Base-by-base conservation (phyloP, 2,888 invertebrate genomes). In the Torymus texanus region DNA sequence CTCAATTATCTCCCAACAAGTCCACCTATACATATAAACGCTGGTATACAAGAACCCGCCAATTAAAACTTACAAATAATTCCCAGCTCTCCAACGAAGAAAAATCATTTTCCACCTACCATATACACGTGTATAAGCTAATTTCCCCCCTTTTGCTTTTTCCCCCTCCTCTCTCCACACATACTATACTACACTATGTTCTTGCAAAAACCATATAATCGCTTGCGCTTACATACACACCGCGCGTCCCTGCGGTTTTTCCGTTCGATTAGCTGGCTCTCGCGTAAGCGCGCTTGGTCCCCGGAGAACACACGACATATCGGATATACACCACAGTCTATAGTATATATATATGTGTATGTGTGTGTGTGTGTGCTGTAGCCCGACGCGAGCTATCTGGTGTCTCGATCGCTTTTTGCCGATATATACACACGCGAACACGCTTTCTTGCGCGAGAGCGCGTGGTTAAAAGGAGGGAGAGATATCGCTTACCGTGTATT, bases 401-500 rank as follows among this genome's bases (percentile, higher is more conserved):
- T 76, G 68, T 70, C 75, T 56, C 75, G 68, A 62, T 76, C 67
- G 62, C 66, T 75, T 66, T 75, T 66, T 59, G 24, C 63, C 63
- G 73, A 51, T 50, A 63, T 18, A 24, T 41, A 41, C 41, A 41
- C 41, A 41, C 41, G 41, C 41, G 41, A 70, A 50, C 68, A 75
- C 68, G 75, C 67, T 59, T 66, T 68, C 55, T 63, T 68, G 75
- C 75, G 72, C 41, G 21, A 2, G 21, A 21, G 41, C 41, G 41
- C 41, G 8, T 41, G 41, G 41, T 41, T 41, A 41, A 41, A 41
- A 41, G 8, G 41, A 8, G 41, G 41, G 21, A 2, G 62, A 29
- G 18, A 74, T 63, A 77, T 76, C 72, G 79, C 56, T 58, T 76
- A 75, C 72, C 67, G 75, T 61, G 67, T 76, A 75, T 79, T 79